Percentiles rank a stretch among this genome's conserved stretches.
phyloP scores from a whole-genome alignment of 1,140 invertebrate species.

The Dendroctonus ponderosae region DNA sequence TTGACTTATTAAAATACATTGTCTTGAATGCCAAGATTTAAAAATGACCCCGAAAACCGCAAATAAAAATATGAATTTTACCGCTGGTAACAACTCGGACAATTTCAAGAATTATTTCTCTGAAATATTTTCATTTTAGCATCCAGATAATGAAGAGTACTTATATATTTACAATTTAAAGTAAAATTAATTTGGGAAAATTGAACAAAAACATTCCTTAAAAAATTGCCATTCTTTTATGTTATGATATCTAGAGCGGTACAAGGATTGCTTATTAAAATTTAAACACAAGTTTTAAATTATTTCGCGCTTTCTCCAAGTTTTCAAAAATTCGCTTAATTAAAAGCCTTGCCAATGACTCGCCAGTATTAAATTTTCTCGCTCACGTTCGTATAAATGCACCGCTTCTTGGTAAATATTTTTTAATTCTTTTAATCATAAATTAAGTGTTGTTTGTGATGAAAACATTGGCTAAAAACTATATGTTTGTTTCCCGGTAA shows the following conservation, averaged over 20 bases:
- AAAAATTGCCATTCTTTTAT: slow-evolving; percentile 19
- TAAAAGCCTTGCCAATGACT: slow-evolving; percentile 10
- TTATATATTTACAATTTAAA: slow-evolving; percentile 11
- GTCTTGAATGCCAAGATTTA: too few species aligned
- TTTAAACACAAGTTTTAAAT: slow-evolving; percentile 31
- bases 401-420: too few species aligned
- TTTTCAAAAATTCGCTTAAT: slow-evolving; percentile 25
- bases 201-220: slow-evolving; percentile 15
- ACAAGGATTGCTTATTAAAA: slow-evolving; percentile 30
- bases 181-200: slow-evolving; percentile 21
- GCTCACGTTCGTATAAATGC: background rate
- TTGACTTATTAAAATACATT: too few species aligned
- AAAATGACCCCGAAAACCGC: too few species aligned
- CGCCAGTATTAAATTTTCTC: background rate
- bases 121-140: slow-evolving; percentile 13
- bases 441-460: too few species aligned
- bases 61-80: too few species aligned
- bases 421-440: too few species aligned
- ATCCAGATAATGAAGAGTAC: slow-evolving; percentile 9
- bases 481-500: too few species aligned
- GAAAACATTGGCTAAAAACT: too few species aligned
- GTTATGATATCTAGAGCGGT: slow-evolving; percentile 23
- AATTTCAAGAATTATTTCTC: background rate
- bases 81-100: too few species aligned
- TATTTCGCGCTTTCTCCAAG: slow-evolving; percentile 21